A percentile compares a stretch with the other conserved stretches of the same genome.
Evolutionary conservation across 1,140 invertebrate genomes (phyloP).

Genomic region (Philaenus spumarius): DNA sequence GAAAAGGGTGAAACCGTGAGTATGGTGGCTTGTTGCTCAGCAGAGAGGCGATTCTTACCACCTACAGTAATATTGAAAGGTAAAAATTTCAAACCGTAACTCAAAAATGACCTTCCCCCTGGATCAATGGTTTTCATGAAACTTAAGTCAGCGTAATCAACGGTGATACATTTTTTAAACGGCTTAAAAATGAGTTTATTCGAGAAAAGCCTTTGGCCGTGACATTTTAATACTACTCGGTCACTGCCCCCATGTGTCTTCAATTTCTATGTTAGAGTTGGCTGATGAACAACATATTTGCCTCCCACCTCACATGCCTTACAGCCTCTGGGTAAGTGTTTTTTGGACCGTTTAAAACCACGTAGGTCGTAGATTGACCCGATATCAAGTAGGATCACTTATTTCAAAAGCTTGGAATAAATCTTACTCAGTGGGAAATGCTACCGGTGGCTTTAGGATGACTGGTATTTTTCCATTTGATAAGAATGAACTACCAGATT

Average conservation of each 20-base stretch:
- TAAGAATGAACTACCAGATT: slow-evolving; percentile 23
- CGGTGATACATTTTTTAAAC: slow-evolving; percentile 8
- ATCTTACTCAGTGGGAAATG: slow-evolving; percentile 23
- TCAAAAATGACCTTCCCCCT: slow-evolving; percentile 30
- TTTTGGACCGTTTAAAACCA: slow-evolving; percentile 32
- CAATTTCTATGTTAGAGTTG: slow-evolving; percentile 25
- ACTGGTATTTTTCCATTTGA: slow-evolving; percentile 29
- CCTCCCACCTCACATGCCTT: slow-evolving; percentile 38
- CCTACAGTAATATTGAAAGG: slow-evolving; percentile 3
- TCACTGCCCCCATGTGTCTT: slow-evolving; percentile 34
- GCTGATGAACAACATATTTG: slow-evolving; percentile 36
- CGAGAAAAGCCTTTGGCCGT: slow-evolving; percentile 34
- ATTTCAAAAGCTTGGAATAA: slow-evolving; percentile 25
- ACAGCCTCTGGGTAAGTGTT: too few relatives aligned
- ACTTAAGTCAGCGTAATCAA: slow-evolving; percentile 16
- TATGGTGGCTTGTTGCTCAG: slow-evolving; percentile 7
- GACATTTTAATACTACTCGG: slow-evolving; percentile 39
- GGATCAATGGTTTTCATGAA: slow-evolving; percentile 38
- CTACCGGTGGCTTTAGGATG: slow-evolving; percentile 21
- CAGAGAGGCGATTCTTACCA: slow-evolving; percentile 7
- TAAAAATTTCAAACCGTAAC: neutral
- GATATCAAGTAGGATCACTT: slow-evolving; percentile 25
- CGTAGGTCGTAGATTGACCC: slow-evolving; percentile 22
- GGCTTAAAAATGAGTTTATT: neutral
- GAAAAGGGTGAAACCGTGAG: slow-evolving; percentile 13